Conservation (phyloP, 2,113 vertebrate genomes). For the Ictalurus furcatus region DNA sequence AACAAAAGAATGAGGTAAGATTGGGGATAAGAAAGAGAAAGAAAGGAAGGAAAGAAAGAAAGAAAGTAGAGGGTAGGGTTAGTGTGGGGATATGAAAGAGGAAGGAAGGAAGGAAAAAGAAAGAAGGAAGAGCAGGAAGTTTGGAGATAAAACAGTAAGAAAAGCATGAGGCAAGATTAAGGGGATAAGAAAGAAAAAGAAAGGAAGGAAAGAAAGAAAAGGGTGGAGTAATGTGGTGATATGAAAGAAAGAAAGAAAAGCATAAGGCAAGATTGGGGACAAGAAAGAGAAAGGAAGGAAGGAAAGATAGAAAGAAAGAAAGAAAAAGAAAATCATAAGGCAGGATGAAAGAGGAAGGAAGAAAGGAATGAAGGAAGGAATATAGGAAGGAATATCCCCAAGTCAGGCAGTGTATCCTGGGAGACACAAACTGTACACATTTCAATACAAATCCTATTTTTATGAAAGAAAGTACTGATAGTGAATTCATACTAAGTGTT, state of each 20-base stretch:
- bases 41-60: neutral
- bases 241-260: neutral
- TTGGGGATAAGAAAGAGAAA: neutral
- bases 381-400: too few species aligned
- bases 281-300: neutral
- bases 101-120: neutral
- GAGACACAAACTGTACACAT: too few species aligned
- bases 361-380: too few species aligned
- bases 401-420: too few species aligned
- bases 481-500: neutral
- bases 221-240: too few species aligned
- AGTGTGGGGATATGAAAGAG: neutral
- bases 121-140: neutral
- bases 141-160: too few species aligned
- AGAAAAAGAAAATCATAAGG: too few species aligned
- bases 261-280: accelerated
- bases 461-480: neutral
- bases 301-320: too few species aligned
- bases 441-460: too few species aligned
- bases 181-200: too few species aligned
- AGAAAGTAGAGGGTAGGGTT: too few species aligned
- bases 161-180: too few species aligned
- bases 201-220: neutral
- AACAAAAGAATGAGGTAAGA: neutral
- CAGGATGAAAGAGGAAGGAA: neutral